These are phyloP conservation scores for Epinephelus fuscoguttatus DNA, from an alignment of 2,113 vertebrate genomes.

Conservation along the genomic window DNA sequence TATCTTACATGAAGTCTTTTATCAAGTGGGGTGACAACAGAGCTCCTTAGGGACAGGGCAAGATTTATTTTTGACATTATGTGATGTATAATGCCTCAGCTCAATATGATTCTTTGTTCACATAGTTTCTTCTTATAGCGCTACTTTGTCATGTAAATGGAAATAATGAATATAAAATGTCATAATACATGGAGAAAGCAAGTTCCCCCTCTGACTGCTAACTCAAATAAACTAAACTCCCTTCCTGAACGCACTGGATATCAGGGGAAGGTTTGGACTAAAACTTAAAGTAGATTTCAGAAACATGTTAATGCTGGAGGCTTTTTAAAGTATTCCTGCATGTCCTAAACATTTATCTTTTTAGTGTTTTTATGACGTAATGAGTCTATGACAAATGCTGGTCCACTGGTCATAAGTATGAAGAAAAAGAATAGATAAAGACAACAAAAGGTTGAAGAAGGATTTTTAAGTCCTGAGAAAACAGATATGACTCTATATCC, in stretches of 20 bases:
- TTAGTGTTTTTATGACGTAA: neutral
- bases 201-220: neutral
- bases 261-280: neutral
- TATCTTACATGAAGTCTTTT: no score
- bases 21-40: no score
- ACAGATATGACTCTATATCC: neutral
- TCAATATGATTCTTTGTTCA: no score
- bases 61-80: no score
- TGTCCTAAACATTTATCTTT: neutral
- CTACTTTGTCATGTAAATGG: no score
- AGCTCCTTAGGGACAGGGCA: no score
- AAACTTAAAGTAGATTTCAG: neutral
- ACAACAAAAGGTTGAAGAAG: no score
- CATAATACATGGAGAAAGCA: neutral
- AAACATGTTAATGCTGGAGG: no score
- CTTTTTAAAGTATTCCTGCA: neutral
- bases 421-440: neutral
- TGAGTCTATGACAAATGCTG: neutral
- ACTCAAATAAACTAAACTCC: neutral
- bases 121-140: no score
- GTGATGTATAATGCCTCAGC: no score
- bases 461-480: neutral
- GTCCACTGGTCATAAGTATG: neutral
- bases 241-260: neutral
- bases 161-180: neutral